Evolutionary conservation across 2,797 vertebrate species (phyloP), one percentile per base, ranked within the genome.

Genomic region (Mionectes olivaceus): DNA sequence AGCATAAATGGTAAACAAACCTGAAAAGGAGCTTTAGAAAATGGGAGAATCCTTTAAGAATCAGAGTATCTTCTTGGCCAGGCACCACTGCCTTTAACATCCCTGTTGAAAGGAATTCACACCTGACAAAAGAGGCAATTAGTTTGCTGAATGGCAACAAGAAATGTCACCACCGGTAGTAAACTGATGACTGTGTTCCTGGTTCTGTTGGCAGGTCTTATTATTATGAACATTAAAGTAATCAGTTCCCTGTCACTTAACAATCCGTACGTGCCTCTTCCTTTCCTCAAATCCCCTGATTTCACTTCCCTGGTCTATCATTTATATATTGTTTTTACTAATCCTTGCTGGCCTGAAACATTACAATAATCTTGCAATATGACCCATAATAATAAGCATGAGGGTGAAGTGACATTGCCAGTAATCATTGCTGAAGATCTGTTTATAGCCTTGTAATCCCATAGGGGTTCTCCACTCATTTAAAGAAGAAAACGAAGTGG

Each of bases 111-210:
- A 94, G 80, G 89, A 94, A 94, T 96, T 95, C 87, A 53, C 86
- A 76, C 82, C 82, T 96, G 92, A 91, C 87, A 94, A 89, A 96
- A 87, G 87, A 96, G 89, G 71, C 68, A 97, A 96, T 97, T 97
- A 76, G 10, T 94, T 93, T 95, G 24, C 87, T 90, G 95, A 93
- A 75, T 87, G 94, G 80, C 89, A 97, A 83, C 77, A 84, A 78
- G 76, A 96, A 95, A 77, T 94, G 75, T 92, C 97, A 96, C 83
- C 60, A 47, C 49, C 88, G 81, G 41, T 79, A 80, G 59, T 49
- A 92, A 97, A 89, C 92, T 90, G 92, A 97, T 96, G 87, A 73
- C 93, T 97, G 69, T 80, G 50, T 95, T 95, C 82, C 94, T 96
- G 95, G 90, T 90, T 86, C 86, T 79, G 35, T 70, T 97, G 95